phyloP scores from a whole-genome alignment of 1,140 invertebrate genomes.

The Leptestheria dahalacensis region DNA sequence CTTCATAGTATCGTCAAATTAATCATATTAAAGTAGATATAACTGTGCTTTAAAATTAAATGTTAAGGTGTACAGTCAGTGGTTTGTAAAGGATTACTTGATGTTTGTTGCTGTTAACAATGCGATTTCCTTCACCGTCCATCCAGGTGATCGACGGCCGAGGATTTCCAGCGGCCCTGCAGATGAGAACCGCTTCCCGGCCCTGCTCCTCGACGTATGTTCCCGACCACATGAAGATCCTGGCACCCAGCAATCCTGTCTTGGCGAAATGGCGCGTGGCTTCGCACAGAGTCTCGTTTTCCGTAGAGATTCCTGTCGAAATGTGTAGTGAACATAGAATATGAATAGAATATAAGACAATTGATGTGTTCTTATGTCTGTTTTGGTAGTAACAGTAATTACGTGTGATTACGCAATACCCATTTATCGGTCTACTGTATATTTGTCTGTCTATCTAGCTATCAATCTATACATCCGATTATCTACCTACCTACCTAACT shows the following conservation, averaged over 20 bases:
- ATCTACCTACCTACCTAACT: no score
- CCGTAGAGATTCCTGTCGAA: not conserved
- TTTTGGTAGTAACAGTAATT: no score
- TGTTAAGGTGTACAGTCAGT: not conserved
- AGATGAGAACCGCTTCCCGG: slow-evolving; percentile 26
- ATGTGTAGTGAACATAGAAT: no score
- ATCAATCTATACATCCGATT: no score
- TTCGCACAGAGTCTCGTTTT: not conserved
- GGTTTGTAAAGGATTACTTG: slow-evolving; percentile 1
- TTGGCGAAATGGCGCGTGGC: not conserved
- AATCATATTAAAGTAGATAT: not conserved
- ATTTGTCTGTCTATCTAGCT: no score
- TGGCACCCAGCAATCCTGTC: slow-evolving; percentile 19
- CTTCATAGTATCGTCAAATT: not conserved
- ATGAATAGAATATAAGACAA: no score
- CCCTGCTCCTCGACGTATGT: slow-evolving; percentile 28
- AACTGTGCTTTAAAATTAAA: no score
- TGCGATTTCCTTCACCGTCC: not conserved
- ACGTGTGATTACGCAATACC: no score
- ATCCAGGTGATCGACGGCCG: slow-evolving; percentile 27
- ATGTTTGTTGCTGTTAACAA: not conserved
- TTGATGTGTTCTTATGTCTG: no score
- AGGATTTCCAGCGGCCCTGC: slow-evolving; percentile 27
- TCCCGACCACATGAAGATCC: slow-evolving; percentile 28
- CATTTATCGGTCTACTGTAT: no score